These are phyloP conservation scores for Hydrophis major DNA, from an alignment of 2,797 vertebrate genomes.

Conservation along the genomic window DNA sequence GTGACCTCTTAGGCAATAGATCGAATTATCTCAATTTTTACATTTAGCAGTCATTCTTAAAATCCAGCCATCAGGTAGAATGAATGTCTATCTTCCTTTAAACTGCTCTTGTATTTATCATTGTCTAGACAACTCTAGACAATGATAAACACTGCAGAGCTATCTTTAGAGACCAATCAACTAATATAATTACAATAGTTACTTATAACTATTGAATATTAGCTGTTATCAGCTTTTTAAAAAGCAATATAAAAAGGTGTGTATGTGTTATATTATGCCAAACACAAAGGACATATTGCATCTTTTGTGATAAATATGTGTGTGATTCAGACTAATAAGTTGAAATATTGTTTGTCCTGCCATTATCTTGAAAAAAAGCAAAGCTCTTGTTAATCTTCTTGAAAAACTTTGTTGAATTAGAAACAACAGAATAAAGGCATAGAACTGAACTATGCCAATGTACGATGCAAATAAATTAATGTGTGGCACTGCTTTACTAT, in stretches of 20 bases:
- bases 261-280: neutral
- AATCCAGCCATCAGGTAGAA: neutral
- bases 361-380: slow-evolving; percentile 20
- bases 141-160: neutral
- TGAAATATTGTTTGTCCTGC: neutral
- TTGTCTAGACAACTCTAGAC: neutral
- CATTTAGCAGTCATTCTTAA: neutral
- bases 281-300: neutral
- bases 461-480: slow-evolving; percentile 21
- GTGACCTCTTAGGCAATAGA: neutral
- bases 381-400: slow-evolving; percentile 26
- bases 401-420: slow-evolving; percentile 41
- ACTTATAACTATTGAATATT: neutral
- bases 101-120: neutral
- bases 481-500: slow-evolving; percentile 24
- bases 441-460: neutral
- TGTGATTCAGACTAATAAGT: neutral
- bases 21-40: neutral
- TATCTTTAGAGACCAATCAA: neutral
- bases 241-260: neutral
- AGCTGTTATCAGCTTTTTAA: neutral
- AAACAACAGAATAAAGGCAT: slow-evolving; percentile 36
- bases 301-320: neutral
- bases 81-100: neutral
- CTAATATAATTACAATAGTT: neutral